A percentile compares a stretch with the other conserved stretches of the same genome.
Evolutionary conservation across 2,888 invertebrate species (phyloP).

Genomic region (Pyrrhopygopsis socrates): DNA sequence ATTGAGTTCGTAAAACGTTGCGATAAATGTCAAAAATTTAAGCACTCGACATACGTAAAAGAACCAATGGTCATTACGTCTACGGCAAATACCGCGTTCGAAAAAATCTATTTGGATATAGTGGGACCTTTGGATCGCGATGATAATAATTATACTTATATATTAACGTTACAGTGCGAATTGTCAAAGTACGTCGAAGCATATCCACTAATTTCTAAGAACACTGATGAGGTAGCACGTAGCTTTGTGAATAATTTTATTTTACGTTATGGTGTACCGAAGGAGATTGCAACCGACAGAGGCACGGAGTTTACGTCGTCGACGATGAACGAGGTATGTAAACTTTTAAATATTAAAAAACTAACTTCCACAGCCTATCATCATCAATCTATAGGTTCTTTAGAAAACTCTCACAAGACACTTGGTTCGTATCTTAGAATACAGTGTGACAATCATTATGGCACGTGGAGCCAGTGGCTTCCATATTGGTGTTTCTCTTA

Average conservation of each 20-base stretch:
- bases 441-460: too few species aligned
- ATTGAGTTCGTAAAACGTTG: constrained; percentile 53
- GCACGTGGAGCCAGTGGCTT: too few species aligned
- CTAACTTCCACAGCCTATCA: constrained; percentile 15
- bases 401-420: constrained; percentile 26
- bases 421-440: background rate
- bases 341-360: background rate
- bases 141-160: constrained; percentile 55
- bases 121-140: constrained; percentile 69
- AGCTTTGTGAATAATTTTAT: constrained; percentile 38
- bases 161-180: constrained; percentile 72
- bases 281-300: constrained; percentile 31
- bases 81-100: constrained; percentile 62
- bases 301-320: constrained; percentile 14
- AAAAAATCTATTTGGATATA: constrained; percentile 71
- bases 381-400: constrained; percentile 11
- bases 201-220: constrained; percentile 28
- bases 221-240: constrained; percentile 15
- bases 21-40: constrained; percentile 65
- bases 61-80: constrained; percentile 70
- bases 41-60: constrained; percentile 34
- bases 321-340: background rate
- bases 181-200: constrained; percentile 59
- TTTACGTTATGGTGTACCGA: constrained; percentile 22
- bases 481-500: too few species aligned